Base-by-base conservation (phyloP, 2,797 vertebrate genomes). In the Anas bahamensis region DNA sequence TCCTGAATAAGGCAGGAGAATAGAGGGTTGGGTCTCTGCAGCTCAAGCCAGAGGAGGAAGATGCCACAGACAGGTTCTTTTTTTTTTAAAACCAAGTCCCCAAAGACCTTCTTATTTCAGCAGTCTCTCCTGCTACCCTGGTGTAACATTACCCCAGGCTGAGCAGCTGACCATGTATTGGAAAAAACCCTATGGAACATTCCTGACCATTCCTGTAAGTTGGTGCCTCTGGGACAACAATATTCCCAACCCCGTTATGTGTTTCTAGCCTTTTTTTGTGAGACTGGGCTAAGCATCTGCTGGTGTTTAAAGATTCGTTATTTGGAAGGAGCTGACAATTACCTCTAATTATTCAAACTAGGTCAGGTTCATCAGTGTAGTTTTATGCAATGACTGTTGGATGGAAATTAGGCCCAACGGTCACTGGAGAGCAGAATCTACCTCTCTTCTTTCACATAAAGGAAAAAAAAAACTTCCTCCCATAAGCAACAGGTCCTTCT, bases 281-380 rank as follows among this genome's bases (percentile, higher is more conserved):
- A 82, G 83, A 21, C 42, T 90, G 90, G 60, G 77, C 57, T 68
- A 73, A 94, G 94, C 95, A 96, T 94, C 93, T 96, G 93, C 88
- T 93, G 88, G 33, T 87, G 86, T 94, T 96, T 95, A 94, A 91
- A 83, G n/a, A 55, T 31, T 93, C 96, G 74, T 93, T 83, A 86
- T 96, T 92, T 91, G 93, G 86, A 90, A 94, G 91, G 88, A 60
- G 89, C 81, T 94, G 86, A 92, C 94, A 95, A 79, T 93, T 91
- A 94, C 78, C 89, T 86, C 88, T 73, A 88, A 94, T 95, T 90
- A 84, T 88, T 88, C 91, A 71, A 88, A 94, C 81, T 91, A 83
- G 93, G 89, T 95, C 92, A 95, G 91, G 91, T 92, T 94, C 91
- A 77, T 87, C 91, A 87, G 76, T 87, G 86, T 61, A 64, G 93